A percentile compares a stretch with the other conserved stretches of the same genome.
phyloP scores from a whole-genome alignment of 2,888 invertebrate species.

The Spialia ferax region DNA sequence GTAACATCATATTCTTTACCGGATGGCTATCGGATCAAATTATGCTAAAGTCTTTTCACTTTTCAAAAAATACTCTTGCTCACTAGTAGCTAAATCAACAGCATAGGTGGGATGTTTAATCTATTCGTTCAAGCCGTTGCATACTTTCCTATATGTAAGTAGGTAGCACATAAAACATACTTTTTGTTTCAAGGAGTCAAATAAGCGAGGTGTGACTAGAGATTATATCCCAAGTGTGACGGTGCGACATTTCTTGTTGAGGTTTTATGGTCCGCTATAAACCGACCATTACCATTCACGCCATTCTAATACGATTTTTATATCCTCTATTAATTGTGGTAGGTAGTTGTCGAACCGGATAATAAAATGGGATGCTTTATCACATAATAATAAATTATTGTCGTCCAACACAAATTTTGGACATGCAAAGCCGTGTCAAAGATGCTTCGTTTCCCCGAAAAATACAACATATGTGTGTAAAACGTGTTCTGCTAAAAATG shows the following conservation, averaged over 20 bases:
- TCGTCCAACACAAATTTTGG: constrained; percentile 6
- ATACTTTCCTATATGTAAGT: background rate
- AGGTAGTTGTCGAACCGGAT: constrained; percentile 68
- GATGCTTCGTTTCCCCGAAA: background rate
- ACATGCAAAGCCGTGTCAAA: constrained; percentile 14
- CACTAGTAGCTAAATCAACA: background rate
- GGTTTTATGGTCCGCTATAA: constrained; percentile 71
- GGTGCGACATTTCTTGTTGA: constrained; percentile 68
- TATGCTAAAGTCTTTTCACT: too few species aligned
- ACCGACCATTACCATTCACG: constrained; percentile 74
- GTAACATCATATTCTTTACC: too few species aligned
- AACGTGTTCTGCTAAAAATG: background rate
- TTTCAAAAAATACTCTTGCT: background rate
- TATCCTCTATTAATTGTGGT: constrained; percentile 71
- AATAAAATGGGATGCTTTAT: constrained; percentile 55
- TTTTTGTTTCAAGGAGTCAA: constrained; percentile 12
- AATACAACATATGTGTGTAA: background rate
- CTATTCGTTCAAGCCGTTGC: background rate
- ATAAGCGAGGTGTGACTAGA: constrained; percentile 50
- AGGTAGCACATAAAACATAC: background rate
- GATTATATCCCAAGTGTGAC: constrained; percentile 58
- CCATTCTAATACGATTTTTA: constrained; percentile 76
- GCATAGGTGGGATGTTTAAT: background rate
- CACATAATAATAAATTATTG: constrained; percentile 16
- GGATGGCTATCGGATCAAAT: too few species aligned